phyloP scores from a whole-genome alignment of 2,888 invertebrate genomes.

The Drosophila flavopinicola region DNA sequence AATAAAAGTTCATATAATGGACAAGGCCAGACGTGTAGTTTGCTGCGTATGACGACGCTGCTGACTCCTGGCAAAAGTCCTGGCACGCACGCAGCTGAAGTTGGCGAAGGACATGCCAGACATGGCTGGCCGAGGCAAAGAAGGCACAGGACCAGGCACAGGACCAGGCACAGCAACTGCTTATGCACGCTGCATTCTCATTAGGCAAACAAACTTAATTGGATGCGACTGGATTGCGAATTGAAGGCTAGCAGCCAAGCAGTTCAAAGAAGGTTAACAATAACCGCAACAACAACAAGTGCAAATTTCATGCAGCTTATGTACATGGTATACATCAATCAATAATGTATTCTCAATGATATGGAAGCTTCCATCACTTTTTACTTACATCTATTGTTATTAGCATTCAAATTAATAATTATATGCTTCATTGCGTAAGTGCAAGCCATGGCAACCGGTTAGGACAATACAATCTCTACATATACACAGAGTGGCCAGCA shows the following conservation, averaged over 20 bases:
- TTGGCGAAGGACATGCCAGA: conserved; percentile 42
- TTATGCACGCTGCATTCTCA: conserved; percentile 69
- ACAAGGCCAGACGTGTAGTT: conserved; percentile 44
- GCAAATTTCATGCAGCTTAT: conserved; percentile 30
- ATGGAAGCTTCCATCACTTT: no score
- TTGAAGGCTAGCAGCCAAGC: conserved; percentile 44
- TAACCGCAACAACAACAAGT: conserved; percentile 3
- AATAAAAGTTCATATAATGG: conserved; percentile 49
- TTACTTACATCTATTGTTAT: no score
- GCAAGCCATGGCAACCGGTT: no score
- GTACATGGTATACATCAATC: not conserved
- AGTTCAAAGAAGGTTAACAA: conserved; percentile 27
- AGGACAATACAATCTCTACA: no score
- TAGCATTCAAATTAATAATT: no score
- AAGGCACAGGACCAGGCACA: not conserved
- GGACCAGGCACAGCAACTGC: conserved; percentile 9
- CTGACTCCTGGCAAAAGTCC: conserved; percentile 46
- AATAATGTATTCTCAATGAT: no score
- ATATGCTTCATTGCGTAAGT: no score
- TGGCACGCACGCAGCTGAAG: conserved; percentile 51
- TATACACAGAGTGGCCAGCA: no score
- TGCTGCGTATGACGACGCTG: conserved; percentile 25
- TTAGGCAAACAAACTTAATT: conserved; percentile 78
- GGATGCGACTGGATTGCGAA: conserved; percentile 57
- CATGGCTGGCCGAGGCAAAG: conserved; percentile 40